A percentile compares a stretch with the other conserved stretches of the same genome.
These are phyloP conservation scores for Microplitis mediator DNA, from an alignment of 1,140 invertebrate species.

Conservation along the genomic window DNA sequence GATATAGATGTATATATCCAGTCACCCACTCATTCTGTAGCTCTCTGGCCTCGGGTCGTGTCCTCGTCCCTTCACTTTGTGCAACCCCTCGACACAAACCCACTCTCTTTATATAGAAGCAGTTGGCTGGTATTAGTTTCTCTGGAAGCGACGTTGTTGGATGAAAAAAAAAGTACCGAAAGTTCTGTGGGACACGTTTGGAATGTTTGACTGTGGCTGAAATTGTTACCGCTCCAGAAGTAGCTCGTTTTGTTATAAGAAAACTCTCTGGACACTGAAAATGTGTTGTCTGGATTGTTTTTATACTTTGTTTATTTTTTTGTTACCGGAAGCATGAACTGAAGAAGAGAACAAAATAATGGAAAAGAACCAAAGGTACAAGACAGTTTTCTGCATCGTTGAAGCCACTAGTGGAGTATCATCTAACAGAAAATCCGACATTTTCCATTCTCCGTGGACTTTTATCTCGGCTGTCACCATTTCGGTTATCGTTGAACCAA, in stretches of 20 bases:
- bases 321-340: too few species aligned
- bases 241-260: neutral
- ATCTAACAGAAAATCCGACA: neutral
- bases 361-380: neutral
- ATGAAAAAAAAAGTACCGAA: neutral
- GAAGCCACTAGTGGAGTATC: neutral
- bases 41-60: neutral
- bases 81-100: neutral
- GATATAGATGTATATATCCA: neutral
- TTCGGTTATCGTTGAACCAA: neutral
- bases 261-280: neutral
- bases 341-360: neutral
- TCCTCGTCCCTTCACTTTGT: neutral
- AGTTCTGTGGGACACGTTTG: neutral
- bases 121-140: slow-evolving; percentile 1
- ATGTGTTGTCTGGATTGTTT: neutral
- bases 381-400: neutral
- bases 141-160: neutral
- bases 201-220: neutral
- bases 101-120: neutral
- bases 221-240: neutral
- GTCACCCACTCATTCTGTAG: neutral
- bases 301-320: neutral
- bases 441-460: slow-evolving; percentile 3
- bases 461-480: slow-evolving; percentile 11